Conservation (phyloP, 2,888 invertebrate species). For the Caradrina clavipalpis region DNA sequence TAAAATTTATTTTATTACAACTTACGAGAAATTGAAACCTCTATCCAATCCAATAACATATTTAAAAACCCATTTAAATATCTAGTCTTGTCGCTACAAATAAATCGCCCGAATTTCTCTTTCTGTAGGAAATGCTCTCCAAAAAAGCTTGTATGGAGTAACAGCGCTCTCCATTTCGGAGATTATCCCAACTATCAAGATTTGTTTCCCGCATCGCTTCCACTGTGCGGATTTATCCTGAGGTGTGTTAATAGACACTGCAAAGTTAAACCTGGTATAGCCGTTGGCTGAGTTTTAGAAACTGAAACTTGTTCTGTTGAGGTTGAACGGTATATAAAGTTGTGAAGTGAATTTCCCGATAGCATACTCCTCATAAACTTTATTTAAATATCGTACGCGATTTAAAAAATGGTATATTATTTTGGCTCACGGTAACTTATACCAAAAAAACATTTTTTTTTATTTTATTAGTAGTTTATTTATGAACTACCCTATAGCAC, state of each 20-base stretch:
- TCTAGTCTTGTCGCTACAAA: neutral
- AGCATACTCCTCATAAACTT: no score
- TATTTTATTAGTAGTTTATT: no score
- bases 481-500: no score
- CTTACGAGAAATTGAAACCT: neutral
- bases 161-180: constrained; percentile 11
- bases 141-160: neutral
- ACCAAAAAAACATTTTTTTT: no score
- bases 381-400: no score
- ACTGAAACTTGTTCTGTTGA: neutral
- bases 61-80: neutral
- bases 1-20: neutral
- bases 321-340: neutral
- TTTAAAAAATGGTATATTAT: no score
- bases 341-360: no score
- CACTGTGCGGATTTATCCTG: neutral
- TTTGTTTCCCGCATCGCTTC: constrained; percentile 24
- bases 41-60: neutral
- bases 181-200: constrained; percentile 37
- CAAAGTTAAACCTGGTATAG: constrained; percentile 15
- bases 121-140: neutral
- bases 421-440: no score
- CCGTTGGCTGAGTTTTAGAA: constrained; percentile 5
- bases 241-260: constrained; percentile 26
- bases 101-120: neutral